phyloP scores from a whole-genome alignment of 2,888 invertebrate species.

The Tetranychus truncatus region DNA sequence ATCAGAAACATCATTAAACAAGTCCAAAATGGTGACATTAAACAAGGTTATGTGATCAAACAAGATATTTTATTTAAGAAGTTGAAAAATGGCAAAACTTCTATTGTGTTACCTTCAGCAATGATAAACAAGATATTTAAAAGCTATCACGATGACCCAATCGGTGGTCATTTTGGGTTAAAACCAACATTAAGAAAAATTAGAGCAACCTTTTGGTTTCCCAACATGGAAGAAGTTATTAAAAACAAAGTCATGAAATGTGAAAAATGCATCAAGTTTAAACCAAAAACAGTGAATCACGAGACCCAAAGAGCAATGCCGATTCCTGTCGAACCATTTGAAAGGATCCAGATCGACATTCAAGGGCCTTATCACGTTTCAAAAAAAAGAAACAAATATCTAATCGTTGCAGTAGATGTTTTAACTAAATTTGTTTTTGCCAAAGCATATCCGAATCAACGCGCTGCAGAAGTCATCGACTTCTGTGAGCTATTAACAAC shows the following conservation, averaged over 20 bases:
- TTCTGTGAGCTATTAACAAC: neutral
- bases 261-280: neutral
- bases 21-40: neutral
- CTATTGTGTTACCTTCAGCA: neutral
- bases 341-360: neutral
- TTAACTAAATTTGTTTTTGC: no score
- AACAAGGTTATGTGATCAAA: neutral
- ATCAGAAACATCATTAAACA: neutral
- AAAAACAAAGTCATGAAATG: neutral
- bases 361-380: no score
- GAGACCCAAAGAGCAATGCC: neutral
- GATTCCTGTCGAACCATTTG: neutral
- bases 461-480: neutral
- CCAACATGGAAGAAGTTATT: neutral
- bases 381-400: no score
- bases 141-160: neutral
- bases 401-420: no score
- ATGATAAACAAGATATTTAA: neutral
- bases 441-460: neutral
- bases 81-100: neutral
- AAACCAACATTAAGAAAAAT: neutral
- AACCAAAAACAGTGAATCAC: neutral
- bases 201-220: neutral
- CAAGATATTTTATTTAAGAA: neutral
- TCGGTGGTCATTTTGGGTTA: neutral